Evolutionary conservation across 2,797 vertebrate genomes (phyloP).

Genomic region (Danio choprae): DNA sequence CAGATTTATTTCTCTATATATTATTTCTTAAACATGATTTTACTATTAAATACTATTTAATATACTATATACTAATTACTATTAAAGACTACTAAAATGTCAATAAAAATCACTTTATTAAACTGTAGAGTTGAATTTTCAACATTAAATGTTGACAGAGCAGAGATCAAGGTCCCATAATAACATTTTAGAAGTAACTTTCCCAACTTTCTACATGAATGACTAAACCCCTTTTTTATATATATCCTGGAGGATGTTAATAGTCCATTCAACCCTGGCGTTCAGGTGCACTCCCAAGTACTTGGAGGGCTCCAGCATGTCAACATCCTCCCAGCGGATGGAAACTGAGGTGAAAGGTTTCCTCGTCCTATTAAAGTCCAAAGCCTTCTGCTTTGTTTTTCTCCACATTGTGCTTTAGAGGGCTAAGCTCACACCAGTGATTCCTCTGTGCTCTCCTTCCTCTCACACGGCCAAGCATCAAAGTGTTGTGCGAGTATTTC

Average conservation of each 20-base stretch:
- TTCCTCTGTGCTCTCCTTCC: background rate
- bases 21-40: too few relatives aligned
- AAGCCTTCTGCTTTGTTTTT: background rate
- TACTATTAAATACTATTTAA: too few relatives aligned
- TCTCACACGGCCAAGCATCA: slow-evolving; percentile 6
- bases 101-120: too few relatives aligned
- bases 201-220: background rate
- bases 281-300: background rate
- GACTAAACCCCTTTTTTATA: background rate
- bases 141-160: too few relatives aligned
- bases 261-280: background rate
- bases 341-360: slow-evolving; percentile 16
- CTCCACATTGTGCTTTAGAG: background rate
- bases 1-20: too few relatives aligned
- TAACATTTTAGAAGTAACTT: too few relatives aligned
- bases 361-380: background rate
- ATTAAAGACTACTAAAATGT: too few relatives aligned
- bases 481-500: background rate
- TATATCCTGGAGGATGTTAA: background rate
- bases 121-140: too few relatives aligned
- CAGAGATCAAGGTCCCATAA: too few relatives aligned
- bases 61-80: too few relatives aligned
- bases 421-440: background rate
- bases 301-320: background rate
- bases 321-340: slow-evolving; percentile 6